Percentiles rank a stretch among this genome's conserved stretches.
These are phyloP conservation scores for Diphyllodes magnificus DNA, from an alignment of 2,113 vertebrate genomes.

Conservation along the genomic window DNA sequence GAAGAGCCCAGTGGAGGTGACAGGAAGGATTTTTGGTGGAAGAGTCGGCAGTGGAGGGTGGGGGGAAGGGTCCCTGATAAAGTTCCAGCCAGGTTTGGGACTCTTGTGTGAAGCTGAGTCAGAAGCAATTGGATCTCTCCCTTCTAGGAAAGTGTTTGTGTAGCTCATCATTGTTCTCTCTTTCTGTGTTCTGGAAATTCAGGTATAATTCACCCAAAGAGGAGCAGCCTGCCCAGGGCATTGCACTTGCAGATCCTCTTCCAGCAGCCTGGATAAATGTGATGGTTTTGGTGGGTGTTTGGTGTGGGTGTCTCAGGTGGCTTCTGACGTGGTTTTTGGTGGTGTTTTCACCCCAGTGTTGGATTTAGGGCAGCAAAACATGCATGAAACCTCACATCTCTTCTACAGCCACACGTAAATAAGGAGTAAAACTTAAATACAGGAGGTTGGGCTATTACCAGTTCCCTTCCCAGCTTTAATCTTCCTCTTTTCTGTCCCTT, in stretches of 20 bases:
- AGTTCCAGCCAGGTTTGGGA: neutral
- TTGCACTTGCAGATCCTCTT: neutral
- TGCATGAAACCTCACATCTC: neutral
- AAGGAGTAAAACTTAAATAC: neutral
- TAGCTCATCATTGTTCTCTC: neutral
- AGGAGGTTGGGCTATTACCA: neutral
- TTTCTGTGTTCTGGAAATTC: neutral
- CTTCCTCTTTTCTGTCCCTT: neutral
- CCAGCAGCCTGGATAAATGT: neutral
- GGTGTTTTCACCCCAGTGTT: neutral
- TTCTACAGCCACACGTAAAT: accelerated
- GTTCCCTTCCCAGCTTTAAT: neutral
- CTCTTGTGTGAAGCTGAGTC: neutral
- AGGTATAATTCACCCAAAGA: accelerated
- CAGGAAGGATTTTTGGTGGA: neutral
- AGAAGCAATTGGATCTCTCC: neutral
- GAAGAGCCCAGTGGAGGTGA: neutral
- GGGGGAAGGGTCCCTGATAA: neutral
- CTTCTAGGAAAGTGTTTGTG: neutral
- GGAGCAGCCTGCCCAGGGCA: neutral
- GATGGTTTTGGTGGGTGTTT: neutral
- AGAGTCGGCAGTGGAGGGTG: neutral
- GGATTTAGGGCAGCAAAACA: neutral
- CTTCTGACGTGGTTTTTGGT: neutral
- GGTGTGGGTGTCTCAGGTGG: neutral